Percentiles rank a stretch among this genome's conserved stretches.
Conservation (phyloP, 2,888 invertebrate species). For the Lepidocyrtoides sp. region DNA sequence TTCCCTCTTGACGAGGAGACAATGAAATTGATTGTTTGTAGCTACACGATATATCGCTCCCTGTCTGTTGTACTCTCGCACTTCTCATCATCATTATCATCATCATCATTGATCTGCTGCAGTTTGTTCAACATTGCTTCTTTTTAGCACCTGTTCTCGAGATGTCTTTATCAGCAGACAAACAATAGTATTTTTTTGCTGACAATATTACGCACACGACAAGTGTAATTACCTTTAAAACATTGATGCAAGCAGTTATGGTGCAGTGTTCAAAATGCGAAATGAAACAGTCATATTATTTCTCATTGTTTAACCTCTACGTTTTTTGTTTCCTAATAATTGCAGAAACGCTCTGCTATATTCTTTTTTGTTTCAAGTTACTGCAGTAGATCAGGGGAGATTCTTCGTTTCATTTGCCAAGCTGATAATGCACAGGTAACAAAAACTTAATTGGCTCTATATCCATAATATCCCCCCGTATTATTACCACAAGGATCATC, state of each 20-base stretch:
- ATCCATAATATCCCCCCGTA: not conserved
- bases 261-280: slow-evolving; percentile 2
- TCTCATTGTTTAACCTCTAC: slow-evolving; percentile 64
- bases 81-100: slow-evolving; percentile 4
- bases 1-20: slow-evolving; percentile 35
- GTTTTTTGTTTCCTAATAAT: slow-evolving; percentile 62
- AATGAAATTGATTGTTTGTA: slow-evolving; percentile 73
- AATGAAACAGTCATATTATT: slow-evolving; percentile 48
- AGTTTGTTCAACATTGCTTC: slow-evolving; percentile 33
- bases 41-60: not conserved
- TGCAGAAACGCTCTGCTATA: slow-evolving; percentile 35
- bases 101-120: slow-evolving; percentile 28
- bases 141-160: slow-evolving; percentile 64
- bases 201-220: slow-evolving; percentile 74
- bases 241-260: slow-evolving; percentile 53
- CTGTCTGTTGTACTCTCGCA: not conserved
- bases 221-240: slow-evolving; percentile 73
- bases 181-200: slow-evolving; percentile 67
- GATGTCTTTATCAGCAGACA: slow-evolving; percentile 75
- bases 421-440: not conserved
- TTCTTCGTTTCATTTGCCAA: slow-evolving; percentile 35
- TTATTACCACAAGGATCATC: slow-evolving; percentile 30
- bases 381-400: slow-evolving; percentile 26
- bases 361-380: slow-evolving; percentile 53
- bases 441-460: slow-evolving; percentile 12